These are phyloP conservation scores for Myrmecophaga tridactyla DNA, from an alignment of 2,113 vertebrate genomes.

Conservation along the genomic window DNA sequence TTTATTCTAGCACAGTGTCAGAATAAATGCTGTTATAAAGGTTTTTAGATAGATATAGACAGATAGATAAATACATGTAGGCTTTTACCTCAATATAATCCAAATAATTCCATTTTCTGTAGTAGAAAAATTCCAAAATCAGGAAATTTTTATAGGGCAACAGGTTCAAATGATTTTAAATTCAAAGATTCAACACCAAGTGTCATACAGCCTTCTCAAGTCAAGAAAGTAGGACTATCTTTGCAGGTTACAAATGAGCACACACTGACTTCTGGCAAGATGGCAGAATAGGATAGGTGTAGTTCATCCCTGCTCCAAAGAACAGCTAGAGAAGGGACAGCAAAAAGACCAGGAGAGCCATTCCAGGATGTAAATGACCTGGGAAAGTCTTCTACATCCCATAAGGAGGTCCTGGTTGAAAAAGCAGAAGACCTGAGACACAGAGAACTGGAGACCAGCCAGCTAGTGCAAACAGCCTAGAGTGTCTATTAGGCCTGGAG, in stretches of 20 bases:
- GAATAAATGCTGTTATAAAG: constrained; percentile 14
- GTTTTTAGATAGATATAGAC: neutral
- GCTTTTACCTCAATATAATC: neutral
- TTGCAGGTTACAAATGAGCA: neutral
- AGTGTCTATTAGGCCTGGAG: too few relatives aligned
- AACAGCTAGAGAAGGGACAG: too few relatives aligned
- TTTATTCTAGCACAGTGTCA: constrained; percentile 5
- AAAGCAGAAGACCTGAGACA: too few relatives aligned
- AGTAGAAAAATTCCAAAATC: neutral
- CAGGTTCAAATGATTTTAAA: neutral
- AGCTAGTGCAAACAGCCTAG: too few relatives aligned
- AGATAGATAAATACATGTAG: neutral
- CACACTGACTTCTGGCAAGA: too few relatives aligned
- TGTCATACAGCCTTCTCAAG: neutral
- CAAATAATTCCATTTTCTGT: neutral
- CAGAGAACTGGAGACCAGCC: too few relatives aligned
- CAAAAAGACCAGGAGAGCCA: too few relatives aligned
- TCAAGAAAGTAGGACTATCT: neutral
- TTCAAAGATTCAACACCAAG: neutral
- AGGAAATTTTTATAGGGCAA: neutral
- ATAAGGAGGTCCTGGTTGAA: too few relatives aligned
- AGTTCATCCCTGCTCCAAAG: too few relatives aligned
- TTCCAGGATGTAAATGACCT: too few relatives aligned
- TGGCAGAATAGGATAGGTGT: too few relatives aligned
- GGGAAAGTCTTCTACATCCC: too few relatives aligned